phyloP scores from a whole-genome alignment of 92 coral and sea anemone genomes.

The Phenganax marumi region DNA sequence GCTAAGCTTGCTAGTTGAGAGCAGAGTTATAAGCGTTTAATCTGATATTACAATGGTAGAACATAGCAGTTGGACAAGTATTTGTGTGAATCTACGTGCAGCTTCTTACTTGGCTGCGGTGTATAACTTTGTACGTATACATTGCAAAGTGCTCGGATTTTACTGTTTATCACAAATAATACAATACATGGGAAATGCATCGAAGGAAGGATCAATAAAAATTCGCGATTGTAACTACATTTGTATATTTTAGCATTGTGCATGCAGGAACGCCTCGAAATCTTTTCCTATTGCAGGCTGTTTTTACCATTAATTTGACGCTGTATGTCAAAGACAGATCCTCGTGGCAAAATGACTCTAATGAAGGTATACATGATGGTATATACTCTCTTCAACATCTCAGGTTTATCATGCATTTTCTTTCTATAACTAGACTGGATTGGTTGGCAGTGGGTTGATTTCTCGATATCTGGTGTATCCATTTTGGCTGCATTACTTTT shows the following conservation, averaged over 20 bases:
- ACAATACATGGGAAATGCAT: neutral
- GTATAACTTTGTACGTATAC: slow-evolving; percentile 23
- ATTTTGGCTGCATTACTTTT: slow-evolving; percentile 11
- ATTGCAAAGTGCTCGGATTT: neutral
- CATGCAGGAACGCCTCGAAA: neutral
- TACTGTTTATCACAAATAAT: no score
- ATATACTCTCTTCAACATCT: neutral
- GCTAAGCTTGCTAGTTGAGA: neutral
- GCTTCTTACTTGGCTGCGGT: slow-evolving; percentile 6
- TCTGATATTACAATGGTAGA: neutral
- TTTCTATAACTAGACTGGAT: slow-evolving; percentile 13
- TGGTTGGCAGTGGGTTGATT: slow-evolving; percentile 33
- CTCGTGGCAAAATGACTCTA: slow-evolving; percentile 19
- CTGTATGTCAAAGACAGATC: slow-evolving; percentile 20
- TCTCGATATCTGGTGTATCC: slow-evolving; percentile 28
- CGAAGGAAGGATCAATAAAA: neutral
- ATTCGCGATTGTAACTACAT: neutral
- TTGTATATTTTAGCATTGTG: neutral
- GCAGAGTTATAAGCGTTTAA: neutral
- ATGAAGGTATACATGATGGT: neutral
- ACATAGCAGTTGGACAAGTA: neutral
- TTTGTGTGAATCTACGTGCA: slow-evolving; percentile 3
- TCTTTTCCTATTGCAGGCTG: neutral
- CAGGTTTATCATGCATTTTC: neutral
- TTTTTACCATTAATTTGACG: neutral